Base-by-base conservation (phyloP, 2,888 invertebrate genomes). In the Pedicia rivosa region DNA sequence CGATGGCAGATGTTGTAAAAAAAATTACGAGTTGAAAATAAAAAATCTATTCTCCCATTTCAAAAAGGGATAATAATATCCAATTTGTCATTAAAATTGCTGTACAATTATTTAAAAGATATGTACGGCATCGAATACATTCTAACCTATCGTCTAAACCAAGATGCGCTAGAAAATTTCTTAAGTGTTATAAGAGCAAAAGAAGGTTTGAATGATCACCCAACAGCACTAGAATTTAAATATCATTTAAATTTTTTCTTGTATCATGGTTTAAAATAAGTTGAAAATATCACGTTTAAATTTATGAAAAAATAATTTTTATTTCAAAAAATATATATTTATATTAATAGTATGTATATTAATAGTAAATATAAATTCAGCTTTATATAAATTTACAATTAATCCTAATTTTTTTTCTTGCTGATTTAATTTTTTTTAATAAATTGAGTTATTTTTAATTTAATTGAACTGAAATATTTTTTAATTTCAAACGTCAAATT, bases 51-150 rank as follows among this genome's bases (percentile, higher is more conserved):
- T n/a, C 35, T 46, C 8, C 48, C 48, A 19, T 49, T 49, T 37
- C 46, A 49, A 40, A 45, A 42, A 39, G 46, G 43, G 12, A 45
- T 47, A 30, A 7, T 49, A 14, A 12, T 29, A 9, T 13, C 4
- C 12, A 29, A 29, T 13, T 12, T 14, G 14, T 13, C 29, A 12
- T 14, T 29, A 9, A 12, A 12, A 29, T 14, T 13, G 14, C 14
- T 29, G 14, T 29, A 29, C 14, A 14, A 29, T 13, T 29, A 29
- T 14, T 5, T 29, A 9, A 29, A 29, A 29, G 29, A 29, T 9
- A 29, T 13, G 14, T 29, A 29, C 14, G 14, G 14, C 8, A 14
- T 28, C 8, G 8, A 14, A 8, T 28, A 5, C 13, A 20, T 27
- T 4, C n/a, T 25, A 6, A 12, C 22, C 12, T 14, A 24, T 16